phyloP scores from a whole-genome alignment of 2,113 vertebrate species.

The Aphelocoma coerulescens region DNA sequence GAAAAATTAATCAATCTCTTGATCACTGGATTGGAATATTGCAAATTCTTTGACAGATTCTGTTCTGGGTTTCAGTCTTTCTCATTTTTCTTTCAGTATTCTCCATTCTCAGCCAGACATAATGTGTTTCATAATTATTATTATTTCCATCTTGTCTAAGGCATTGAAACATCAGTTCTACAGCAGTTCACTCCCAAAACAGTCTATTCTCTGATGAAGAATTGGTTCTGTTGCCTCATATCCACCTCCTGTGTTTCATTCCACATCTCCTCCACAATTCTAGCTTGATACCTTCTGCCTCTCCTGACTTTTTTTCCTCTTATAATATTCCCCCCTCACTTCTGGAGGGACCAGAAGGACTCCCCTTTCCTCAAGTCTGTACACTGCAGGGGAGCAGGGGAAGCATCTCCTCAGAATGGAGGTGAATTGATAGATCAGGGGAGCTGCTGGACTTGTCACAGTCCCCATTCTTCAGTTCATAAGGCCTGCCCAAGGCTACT shows the following conservation, averaged over 20 bases:
- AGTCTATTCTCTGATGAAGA: not conserved
- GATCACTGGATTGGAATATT: not conserved
- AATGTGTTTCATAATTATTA: not conserved
- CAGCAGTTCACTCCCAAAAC: not conserved
- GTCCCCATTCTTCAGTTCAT: not conserved
- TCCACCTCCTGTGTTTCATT: not conserved
- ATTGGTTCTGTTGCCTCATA: not conserved
- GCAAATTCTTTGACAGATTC: not conserved
- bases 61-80: not conserved
- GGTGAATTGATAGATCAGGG: not conserved
- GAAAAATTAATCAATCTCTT: not conserved
- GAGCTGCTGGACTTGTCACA: not conserved
- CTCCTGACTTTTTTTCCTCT: not conserved
- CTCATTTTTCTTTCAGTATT: not conserved
- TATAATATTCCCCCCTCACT: not conserved
- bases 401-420: not conserved
- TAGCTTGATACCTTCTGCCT: rapidly evolving
- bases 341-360: not conserved
- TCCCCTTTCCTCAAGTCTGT: not conserved
- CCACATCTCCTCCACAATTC: not conserved
- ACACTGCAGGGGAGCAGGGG: not conserved
- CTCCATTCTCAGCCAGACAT: not conserved
- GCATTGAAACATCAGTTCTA: not conserved
- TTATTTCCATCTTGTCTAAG: not conserved
- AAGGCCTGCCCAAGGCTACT: not conserved